phyloP scores from a whole-genome alignment of 2,113 vertebrate genomes.

The Marmota flaviventris region DNA sequence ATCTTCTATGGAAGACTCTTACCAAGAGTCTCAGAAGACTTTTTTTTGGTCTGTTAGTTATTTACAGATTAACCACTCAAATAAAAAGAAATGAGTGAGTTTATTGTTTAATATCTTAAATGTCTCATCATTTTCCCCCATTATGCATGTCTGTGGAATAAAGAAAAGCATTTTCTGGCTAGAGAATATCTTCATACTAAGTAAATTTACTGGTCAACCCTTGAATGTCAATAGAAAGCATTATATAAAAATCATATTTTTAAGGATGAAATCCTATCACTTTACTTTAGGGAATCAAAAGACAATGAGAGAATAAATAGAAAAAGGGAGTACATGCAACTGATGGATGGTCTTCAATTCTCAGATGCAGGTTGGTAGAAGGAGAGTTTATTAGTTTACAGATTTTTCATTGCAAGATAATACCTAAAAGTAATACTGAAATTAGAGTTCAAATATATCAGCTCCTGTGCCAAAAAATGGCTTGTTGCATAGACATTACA shows the following conservation, averaged over 20 bases:
- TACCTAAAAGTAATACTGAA: slow-evolving; percentile 68
- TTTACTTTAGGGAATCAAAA: background rate
- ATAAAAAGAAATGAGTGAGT: background rate
- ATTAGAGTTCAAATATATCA: slow-evolving; percentile 54
- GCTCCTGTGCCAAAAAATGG: slow-evolving; percentile 24
- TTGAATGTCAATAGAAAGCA: background rate
- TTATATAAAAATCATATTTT: background rate
- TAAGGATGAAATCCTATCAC: slow-evolving; percentile 33
- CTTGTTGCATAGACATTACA: slow-evolving; percentile 59
- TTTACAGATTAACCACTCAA: slow-evolving; percentile 39
- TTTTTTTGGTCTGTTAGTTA: slow-evolving; percentile 40
- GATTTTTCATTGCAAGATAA: slow-evolving; percentile 59
- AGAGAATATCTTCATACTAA: background rate
- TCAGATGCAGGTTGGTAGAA: background rate
- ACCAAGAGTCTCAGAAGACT: no score
- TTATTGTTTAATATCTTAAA: slow-evolving; percentile 49
- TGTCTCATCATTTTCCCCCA: background rate
- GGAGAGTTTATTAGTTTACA: background rate
- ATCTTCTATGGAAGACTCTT: no score
- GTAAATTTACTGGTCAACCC: slow-evolving; percentile 10
- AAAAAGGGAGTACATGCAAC: background rate
- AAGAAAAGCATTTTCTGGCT: background rate
- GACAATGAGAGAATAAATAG: background rate
- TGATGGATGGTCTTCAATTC: background rate
- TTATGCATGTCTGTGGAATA: background rate